Evolutionary conservation across 2,797 vertebrate species (phyloP), one percentile per base, ranked within the genome.

Genomic region (Erethizon dorsatum): DNA sequence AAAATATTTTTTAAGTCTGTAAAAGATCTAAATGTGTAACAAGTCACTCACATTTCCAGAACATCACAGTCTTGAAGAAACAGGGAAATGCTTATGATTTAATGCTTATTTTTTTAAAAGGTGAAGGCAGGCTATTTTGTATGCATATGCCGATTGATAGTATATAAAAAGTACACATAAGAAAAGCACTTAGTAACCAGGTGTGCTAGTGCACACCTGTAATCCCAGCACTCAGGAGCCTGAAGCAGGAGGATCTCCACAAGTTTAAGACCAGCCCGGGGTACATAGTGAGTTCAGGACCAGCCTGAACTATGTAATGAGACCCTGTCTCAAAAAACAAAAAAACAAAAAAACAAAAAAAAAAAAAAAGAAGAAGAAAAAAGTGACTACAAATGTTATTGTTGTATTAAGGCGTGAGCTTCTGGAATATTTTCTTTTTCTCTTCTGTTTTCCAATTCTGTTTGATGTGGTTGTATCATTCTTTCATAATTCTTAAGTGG

Each of bases 391-490:
- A 77, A 31, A 50, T 31, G 28, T 77, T 75, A 82, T 20, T 87
- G 26, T 69, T 67, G 28, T 69, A n/a, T 92, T 93, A 88, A 79
- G 50, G 28, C 65, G 6, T 56, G 41, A 54, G 41, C 52, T 92
- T 96, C 89, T 71, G 73, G 63, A 87, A 56, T 91, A 56, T 77
- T 90, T 91, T 92, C 13, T 83, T 94, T 90, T 93, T 63, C 89
- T 92, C 59, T n/a, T 83, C 18, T 87, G 63, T 82, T 96, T 89
- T 95, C 80, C 82, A 95, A 57, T 87, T 78, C 69, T 59, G 67
- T 45, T 9, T 57, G n/a, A 33, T 79, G 59, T 54, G 87, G 22
- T 89, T 78, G 33, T 24, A 63, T 28, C 41, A 47, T 83, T 65
- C 83, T 96, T 94, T 31, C 24, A 17, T 83, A 33, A 91, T 82